A percentile compares a stretch with the other conserved stretches of the same genome.
phyloP scores from a whole-genome alignment of 2,797 vertebrate species.

The Lepidocolaptes lacrymiger region DNA sequence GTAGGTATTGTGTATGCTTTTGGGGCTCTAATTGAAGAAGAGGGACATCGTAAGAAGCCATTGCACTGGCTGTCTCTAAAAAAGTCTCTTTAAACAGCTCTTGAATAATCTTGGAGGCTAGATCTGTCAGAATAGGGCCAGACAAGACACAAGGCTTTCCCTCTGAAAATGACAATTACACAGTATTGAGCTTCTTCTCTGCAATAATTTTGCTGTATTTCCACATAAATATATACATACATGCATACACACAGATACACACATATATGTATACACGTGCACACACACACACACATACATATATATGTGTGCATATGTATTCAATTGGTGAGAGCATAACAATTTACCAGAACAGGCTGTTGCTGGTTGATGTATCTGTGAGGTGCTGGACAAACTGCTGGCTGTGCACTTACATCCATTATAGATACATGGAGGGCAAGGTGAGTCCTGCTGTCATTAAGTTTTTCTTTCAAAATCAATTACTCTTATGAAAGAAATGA shows the following conservation, averaged over 20 bases:
- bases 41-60: rapidly evolving
- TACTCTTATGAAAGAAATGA: neutral
- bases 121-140: neutral
- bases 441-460: neutral
- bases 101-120: neutral
- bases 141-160: neutral
- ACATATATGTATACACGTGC: no score
- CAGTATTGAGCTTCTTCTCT: neutral
- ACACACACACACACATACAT: neutral
- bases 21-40: neutral
- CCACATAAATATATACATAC: neutral
- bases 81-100: neutral
- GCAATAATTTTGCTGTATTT: neutral
- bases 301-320: neutral
- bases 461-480: neutral
- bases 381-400: neutral
- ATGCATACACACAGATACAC: neutral
- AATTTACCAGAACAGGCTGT: neutral
- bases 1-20: neutral
- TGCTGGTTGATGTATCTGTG: neutral
- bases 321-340: neutral
- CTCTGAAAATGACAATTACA: neutral
- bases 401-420: neutral
- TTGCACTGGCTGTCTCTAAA: neutral
- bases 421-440: neutral